phyloP scores from a whole-genome alignment of 2,113 vertebrate genomes.

The Mobula hypostoma region DNA sequence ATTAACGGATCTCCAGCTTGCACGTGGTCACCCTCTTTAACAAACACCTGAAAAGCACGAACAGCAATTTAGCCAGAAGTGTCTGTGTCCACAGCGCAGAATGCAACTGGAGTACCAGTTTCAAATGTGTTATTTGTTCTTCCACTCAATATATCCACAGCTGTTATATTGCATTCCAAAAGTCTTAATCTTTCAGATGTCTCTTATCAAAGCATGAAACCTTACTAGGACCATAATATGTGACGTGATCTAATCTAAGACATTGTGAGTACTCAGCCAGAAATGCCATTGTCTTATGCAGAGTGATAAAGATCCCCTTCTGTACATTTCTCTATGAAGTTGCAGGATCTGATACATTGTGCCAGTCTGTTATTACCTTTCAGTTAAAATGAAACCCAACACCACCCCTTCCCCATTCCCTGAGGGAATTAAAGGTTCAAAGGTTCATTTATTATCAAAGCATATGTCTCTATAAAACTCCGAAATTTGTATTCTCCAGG shows the following conservation, averaged over 20 bases:
- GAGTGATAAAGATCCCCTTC: background rate
- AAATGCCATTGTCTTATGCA: background rate
- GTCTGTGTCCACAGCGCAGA: background rate
- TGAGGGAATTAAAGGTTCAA: background rate
- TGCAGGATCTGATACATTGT: background rate
- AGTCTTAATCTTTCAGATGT: background rate
- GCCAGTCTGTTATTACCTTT: background rate
- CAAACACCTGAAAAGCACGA: constrained; percentile 68
- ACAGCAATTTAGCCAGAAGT: background rate
- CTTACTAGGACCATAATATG: background rate
- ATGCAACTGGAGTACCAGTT: background rate
- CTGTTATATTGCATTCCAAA: background rate
- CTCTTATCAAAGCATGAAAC: background rate
- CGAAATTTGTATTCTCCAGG: too few relatives aligned
- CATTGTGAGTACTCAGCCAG: background rate
- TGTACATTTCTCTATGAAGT: background rate
- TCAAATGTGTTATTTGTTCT: background rate
- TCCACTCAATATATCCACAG: background rate
- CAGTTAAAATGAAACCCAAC: background rate
- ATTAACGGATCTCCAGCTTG: constrained; percentile 76
- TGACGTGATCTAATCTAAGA: background rate
- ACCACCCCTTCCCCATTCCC: too few relatives aligned
- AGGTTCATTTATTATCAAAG: too few relatives aligned
- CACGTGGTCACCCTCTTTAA: constrained; percentile 82
- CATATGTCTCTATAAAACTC: too few relatives aligned